Evolutionary conservation across 2,113 vertebrate species (phyloP), one percentile per base, ranked within the genome.

Genomic region (Gobius niger): DNA sequence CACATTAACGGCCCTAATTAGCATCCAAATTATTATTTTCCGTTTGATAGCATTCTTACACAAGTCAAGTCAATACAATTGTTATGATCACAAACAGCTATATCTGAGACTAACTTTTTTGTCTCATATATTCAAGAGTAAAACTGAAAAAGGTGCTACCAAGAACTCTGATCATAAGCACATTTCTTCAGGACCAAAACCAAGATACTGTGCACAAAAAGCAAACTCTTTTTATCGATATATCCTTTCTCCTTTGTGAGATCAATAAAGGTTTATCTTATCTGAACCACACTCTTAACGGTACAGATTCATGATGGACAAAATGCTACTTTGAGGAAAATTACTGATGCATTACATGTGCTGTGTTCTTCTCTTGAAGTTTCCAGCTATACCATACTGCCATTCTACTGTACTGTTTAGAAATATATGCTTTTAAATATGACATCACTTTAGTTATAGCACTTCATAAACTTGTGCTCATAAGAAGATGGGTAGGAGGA

Each of bases 21-120:
- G 49, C 34, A 70, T 18, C 49, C 49, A 68, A 75, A 73, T 72
- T 52, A 73, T 72, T 52, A 70, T 75, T 73, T 34, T 14, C 18
- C 47, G 54, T 42, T 40, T 61, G 42, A 70, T 62, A 73, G 59
- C 53, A 15, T 1, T 6, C n/a, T 4, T 52, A 44, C n/a, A 46
- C 15, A 44, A n/a, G 73, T 70, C 15, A 44, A n/a, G 73, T 70
- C 3, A 65, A 59, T 53, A 34, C 10, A 47, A 0, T 14, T 0
- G 18, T 14, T 47, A 0, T 44, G 9, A 56, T 56, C 19, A 24
- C 4, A 34, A 56, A 56, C 19, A 56, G 44, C 10, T 7, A 11
- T 46, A 46, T n/a, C n/a, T n/a, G n/a, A n/a, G n/a, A n/a, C n/a
- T n/a, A n/a, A n/a, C n/a, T n/a, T n/a, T n/a, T n/a, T n/a, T n/a